A percentile compares a stretch with the other conserved stretches of the same genome.
Evolutionary conservation across 1,140 invertebrate genomes (phyloP).

Genomic region (Lordiphosa stackelbergi): DNA sequence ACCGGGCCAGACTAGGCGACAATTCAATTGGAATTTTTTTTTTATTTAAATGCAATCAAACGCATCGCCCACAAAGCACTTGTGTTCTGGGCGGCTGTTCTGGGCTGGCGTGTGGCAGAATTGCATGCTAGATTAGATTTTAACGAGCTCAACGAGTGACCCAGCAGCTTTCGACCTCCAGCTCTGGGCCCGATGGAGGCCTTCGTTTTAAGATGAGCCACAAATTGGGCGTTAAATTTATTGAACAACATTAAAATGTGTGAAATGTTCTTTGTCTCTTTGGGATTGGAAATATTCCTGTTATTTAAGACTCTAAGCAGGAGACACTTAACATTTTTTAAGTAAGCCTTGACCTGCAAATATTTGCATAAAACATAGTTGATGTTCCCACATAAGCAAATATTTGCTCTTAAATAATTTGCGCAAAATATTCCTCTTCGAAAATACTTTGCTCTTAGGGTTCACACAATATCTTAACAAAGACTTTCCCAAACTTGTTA

Average conservation of each 20-base stretch:
- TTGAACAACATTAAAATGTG: constrained; percentile 1
- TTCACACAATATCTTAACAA: too few species aligned
- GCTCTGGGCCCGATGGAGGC: not conserved
- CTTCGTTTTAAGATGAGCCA: not conserved
- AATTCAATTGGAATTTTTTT: constrained; percentile 39
- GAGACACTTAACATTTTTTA: too few species aligned
- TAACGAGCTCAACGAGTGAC: constrained; percentile 28
- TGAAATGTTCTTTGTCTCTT: too few species aligned
- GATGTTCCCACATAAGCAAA: too few species aligned
- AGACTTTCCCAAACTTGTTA: too few species aligned
- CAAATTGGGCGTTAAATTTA: constrained; percentile 30
- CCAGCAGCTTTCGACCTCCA: constrained; percentile 11
- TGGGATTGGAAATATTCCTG: too few species aligned
- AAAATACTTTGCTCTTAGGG: too few species aligned
- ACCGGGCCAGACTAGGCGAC: constrained; percentile 18
- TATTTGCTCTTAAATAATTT: too few species aligned
- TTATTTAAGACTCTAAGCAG: too few species aligned
- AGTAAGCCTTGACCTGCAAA: too few species aligned
- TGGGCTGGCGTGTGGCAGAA: constrained; percentile 18
- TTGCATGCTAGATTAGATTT: constrained; percentile 34
- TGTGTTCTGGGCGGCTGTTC: not conserved
- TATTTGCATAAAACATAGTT: too few species aligned
- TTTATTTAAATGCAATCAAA: constrained; percentile 45
- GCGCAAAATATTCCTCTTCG: too few species aligned
- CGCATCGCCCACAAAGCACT: constrained; percentile 29